Percentiles rank a stretch among this genome's conserved stretches.
phyloP scores from a whole-genome alignment of 2,797 vertebrate genomes.

The Gadopsis marmoratus region DNA sequence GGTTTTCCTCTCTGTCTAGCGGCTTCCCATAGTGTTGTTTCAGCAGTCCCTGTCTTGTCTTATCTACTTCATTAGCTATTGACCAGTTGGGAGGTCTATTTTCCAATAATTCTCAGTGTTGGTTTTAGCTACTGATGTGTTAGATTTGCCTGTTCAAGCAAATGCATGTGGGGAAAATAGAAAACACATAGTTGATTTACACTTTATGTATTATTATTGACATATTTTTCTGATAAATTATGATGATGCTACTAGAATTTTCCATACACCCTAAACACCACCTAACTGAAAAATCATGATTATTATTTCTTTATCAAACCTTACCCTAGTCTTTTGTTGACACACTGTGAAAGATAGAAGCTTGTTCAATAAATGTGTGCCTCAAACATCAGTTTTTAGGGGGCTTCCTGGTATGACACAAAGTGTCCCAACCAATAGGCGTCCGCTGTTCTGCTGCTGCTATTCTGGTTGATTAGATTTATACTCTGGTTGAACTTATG shows the following conservation, averaged over 20 bases:
- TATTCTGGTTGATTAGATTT: not conserved
- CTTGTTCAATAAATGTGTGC: not conserved
- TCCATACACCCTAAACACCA: too few species aligned
- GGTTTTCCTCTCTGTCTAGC: slow-evolving; percentile 45
- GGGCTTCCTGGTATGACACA: too few species aligned
- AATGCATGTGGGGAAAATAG: not conserved
- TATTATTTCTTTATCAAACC: not conserved
- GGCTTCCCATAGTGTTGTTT: slow-evolving; percentile 63
- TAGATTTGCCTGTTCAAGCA: not conserved
- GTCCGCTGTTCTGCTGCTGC: not conserved
- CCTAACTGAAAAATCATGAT: not conserved
- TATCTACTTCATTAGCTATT: slow-evolving; percentile 56
- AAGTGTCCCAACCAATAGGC: too few species aligned
- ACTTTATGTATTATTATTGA: too few species aligned
- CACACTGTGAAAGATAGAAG: not conserved
- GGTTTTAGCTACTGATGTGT: slow-evolving; percentile 14
- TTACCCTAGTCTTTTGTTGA: not conserved
- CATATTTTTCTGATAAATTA: not conserved
- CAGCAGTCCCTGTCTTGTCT: slow-evolving; percentile 54
- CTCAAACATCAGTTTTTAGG: not conserved
- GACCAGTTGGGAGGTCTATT: slow-evolving; percentile 48
- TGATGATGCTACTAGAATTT: not conserved
- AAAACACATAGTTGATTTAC: not conserved
- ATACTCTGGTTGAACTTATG: not conserved
- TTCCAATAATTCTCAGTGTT: slow-evolving; percentile 24